Evolutionary conservation across 2,888 invertebrate species (phyloP), one percentile per base, ranked within the genome.

Genomic region (Autographa pulchrina): DNA sequence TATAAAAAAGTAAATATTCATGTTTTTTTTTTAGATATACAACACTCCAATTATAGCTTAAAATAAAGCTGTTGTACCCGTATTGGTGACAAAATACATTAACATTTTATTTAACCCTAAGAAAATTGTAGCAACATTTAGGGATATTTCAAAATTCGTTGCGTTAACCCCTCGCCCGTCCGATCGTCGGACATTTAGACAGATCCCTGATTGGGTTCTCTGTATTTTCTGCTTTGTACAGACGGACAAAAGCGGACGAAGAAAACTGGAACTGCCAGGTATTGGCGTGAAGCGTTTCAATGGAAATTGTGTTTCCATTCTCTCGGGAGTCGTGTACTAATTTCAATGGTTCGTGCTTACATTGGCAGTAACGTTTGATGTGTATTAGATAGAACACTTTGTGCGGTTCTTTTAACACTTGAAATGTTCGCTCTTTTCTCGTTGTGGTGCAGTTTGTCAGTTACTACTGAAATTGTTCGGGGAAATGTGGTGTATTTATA

Each of bases 201-300:
- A 91, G 91, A 86, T 88, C 85, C 86, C 85, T 91, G 91, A 92
- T 92, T 92, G 91, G 91, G 91, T 92, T 91, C 82, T 86, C 89
- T 85, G 85, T 84, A 83, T 85, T 82, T 84, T 87, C 81, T 77
- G 88, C 90, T 88, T 89, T 89, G 88, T 89, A 80, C 76, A 74
- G 77, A 72, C 81, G 86, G 83, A 90, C 90, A 90, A 90, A 89
- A 87, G 87, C 84, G 75, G 71, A 75, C 71, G 83, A 87, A 88
- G 89, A 90, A 90, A 90, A 89, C 88, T 87, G 84, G 88, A 85
- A 74, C 88, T 83, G 81, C 83, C 78, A 79, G 82, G 73, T 79
- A 82, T 82, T 73, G 78, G 83, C 80, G 83, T 83, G 88, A 88
- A 85, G 80, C 86, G 84, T 84, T 82, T 87, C 85, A 90, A 90